Conservation (phyloP, 2,113 vertebrate genomes). For the Xiphophorus couchianus region DNA sequence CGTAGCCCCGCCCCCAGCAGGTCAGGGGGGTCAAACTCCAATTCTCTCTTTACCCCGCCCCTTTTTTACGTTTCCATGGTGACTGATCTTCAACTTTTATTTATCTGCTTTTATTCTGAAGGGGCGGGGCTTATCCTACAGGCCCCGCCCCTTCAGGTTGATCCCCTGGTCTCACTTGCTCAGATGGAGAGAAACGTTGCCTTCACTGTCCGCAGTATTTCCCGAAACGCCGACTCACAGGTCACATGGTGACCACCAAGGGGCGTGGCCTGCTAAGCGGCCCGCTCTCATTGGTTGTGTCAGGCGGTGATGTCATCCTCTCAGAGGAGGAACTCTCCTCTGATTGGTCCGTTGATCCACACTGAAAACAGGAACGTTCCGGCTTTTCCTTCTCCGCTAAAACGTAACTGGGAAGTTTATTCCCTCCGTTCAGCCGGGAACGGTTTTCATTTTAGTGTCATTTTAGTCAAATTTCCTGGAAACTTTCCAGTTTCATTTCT, state of each 20-base stretch:
- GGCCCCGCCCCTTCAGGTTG: conserved; percentile 14
- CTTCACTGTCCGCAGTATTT: conserved; percentile 20
- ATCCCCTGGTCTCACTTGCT: conserved; percentile 14
- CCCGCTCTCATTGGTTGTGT: conserved; percentile 22
- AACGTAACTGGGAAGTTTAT: too few relatives aligned
- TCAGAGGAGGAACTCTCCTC: conserved; percentile 17
- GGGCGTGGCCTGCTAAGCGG: background rate
- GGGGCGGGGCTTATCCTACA: conserved; percentile 24
- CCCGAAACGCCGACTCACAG: background rate
- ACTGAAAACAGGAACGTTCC: conserved; percentile 18
- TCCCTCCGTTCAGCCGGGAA: too few relatives aligned
- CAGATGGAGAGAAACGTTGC: conserved; percentile 9
- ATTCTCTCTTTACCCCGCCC: background rate
- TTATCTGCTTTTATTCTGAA: background rate
- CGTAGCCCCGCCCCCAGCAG: conserved; percentile 55
- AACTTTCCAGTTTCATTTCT: too few relatives aligned
- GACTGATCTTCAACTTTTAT: conserved; percentile 9
- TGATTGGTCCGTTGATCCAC: conserved; percentile 49
- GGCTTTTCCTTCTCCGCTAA: background rate
- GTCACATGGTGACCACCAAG: background rate
- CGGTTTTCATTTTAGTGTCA: too few relatives aligned
- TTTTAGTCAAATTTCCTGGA: too few relatives aligned
- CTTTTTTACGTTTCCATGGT: conserved; percentile 5
- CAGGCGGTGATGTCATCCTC: conserved; percentile 3
- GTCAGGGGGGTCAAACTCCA: too few relatives aligned